Evolutionary conservation across 2,888 invertebrate species (phyloP).

Genomic region (Habrosyne pyritoides): DNA sequence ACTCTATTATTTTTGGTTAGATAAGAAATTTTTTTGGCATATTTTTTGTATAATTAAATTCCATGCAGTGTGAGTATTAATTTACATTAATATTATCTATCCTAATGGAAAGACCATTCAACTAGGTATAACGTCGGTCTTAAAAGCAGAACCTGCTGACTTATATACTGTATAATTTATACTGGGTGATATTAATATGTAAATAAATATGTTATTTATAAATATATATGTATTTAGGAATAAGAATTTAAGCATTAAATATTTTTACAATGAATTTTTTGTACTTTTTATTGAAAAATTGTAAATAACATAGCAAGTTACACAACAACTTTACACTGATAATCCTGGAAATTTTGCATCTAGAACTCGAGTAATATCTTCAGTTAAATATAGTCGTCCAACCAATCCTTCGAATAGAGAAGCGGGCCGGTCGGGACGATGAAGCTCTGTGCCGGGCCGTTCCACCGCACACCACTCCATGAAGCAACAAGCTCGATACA

Average conservation of each 20-base stretch:
- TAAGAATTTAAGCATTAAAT: constrained; percentile 39
- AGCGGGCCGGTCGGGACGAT: constrained; percentile 90
- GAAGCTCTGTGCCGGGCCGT: constrained; percentile 86
- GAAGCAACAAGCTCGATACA: constrained; percentile 91
- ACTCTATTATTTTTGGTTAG: no score
- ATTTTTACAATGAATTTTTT: constrained; percentile 42
- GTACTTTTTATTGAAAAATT: constrained; percentile 15
- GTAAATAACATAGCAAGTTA: background rate
- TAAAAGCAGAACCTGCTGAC: constrained; percentile 12
- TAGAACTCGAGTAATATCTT: constrained; percentile 86
- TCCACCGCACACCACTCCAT: constrained; percentile 91
- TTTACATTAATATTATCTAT: no score
- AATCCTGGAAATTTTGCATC: constrained; percentile 91
- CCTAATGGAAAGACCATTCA: background rate
- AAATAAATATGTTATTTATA: constrained; percentile 15
- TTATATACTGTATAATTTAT: constrained; percentile 35
- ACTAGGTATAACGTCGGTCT: no score
- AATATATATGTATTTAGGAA: no score
- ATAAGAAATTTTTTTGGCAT: no score
- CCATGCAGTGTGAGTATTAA: no score
- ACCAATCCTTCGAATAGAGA: constrained; percentile 93
- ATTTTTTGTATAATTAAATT: no score
- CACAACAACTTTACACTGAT: constrained; percentile 60
- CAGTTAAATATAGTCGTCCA: constrained; percentile 89
- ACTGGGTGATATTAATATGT: constrained; percentile 49